These are phyloP conservation scores for Psylliodes chrysocephalus DNA, from an alignment of 2,888 invertebrate species.

Conservation along the genomic window DNA sequence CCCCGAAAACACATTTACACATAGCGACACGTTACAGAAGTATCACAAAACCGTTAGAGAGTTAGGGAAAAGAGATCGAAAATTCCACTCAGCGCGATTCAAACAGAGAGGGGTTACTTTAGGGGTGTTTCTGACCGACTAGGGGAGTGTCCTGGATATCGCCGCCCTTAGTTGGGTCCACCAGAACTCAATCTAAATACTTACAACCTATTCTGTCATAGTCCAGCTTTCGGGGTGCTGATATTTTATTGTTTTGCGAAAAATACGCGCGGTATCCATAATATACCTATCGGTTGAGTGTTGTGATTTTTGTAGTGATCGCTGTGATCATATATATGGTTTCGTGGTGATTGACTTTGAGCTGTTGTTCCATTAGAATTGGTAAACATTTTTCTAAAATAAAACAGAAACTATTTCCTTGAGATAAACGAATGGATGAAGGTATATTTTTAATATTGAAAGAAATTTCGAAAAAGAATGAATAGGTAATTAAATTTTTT, in stretches of 20 bases:
- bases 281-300: conserved; percentile 9
- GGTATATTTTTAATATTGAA: too few species aligned
- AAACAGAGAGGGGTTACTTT: conserved; percentile 52
- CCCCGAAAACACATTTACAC: conserved; percentile 33
- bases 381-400: too few species aligned
- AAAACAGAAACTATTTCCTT: too few species aligned
- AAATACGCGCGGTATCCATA: conserved; percentile 38
- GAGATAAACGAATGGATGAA: too few species aligned
- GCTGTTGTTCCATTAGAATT: neutral
- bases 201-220: conserved; percentile 54
- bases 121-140: conserved; percentile 60
- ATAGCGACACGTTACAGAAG: conserved; percentile 44
- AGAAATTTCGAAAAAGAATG: too few species aligned
- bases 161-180: conserved; percentile 57
- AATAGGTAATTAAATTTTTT: too few species aligned
- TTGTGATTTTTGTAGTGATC: neutral
- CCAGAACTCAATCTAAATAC: conserved; percentile 53
- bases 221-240: conserved; percentile 50
- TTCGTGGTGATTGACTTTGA: neutral
- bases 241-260: conserved; percentile 47
- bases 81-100: conserved; percentile 35
- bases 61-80: conserved; percentile 50
- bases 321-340: neutral
- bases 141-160: conserved; percentile 62
- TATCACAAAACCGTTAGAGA: conserved; percentile 51